phyloP scores from a whole-genome alignment of 2,113 vertebrate genomes.

The Vulpes lagopus region DNA sequence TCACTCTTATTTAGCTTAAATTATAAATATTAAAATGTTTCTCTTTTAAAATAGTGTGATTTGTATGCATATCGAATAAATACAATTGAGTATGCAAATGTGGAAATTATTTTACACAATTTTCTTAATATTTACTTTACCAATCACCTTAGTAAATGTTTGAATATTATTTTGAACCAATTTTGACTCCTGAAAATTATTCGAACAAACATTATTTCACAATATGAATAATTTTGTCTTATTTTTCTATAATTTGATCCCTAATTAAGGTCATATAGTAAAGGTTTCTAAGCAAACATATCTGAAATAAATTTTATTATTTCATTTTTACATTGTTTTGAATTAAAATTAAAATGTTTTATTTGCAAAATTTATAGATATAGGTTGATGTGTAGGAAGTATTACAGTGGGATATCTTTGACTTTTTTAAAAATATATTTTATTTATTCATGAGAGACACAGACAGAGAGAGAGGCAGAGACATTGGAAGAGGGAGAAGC shows the following conservation, averaged over 20 bases:
- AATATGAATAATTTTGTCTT: background rate
- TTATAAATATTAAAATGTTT: background rate
- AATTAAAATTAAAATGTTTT: background rate
- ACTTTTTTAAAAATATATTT: too few relatives aligned
- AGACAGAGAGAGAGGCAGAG: too few relatives aligned
- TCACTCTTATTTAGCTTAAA: background rate
- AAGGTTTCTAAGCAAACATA: background rate
- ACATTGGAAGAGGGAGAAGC: too few relatives aligned
- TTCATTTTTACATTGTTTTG: background rate
- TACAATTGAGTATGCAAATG: background rate
- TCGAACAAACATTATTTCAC: background rate
- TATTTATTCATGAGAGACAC: too few relatives aligned
- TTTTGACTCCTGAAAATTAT: background rate
- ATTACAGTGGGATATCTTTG: background rate
- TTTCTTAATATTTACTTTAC: background rate
- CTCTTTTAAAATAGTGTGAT: background rate
- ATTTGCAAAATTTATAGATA: background rate
- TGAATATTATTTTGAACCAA: background rate
- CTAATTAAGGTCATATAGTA: background rate
- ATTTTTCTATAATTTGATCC: background rate
- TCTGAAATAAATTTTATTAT: background rate
- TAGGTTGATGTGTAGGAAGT: background rate
- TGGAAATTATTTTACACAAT: background rate
- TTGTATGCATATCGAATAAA: background rate
- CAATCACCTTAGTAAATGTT: background rate